These are phyloP conservation scores for Eilema depressum DNA, from an alignment of 2,888 invertebrate genomes.

Conservation along the genomic window DNA sequence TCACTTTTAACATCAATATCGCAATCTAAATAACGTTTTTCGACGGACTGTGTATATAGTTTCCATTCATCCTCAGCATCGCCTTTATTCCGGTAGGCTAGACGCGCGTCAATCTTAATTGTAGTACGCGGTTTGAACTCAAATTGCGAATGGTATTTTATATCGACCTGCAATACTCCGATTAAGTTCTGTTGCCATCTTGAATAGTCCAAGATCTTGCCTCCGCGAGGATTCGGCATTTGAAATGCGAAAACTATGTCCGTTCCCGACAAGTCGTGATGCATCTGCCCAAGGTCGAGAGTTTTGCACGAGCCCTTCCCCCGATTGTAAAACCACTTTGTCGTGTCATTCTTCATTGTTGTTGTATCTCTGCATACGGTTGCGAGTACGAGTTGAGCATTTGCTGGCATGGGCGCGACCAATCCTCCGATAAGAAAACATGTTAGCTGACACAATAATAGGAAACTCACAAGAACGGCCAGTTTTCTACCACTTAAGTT, in stretches of 20 bases:
- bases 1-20: slow-evolving; percentile 86
- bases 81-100: slow-evolving; percentile 94
- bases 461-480: slow-evolving; percentile 91
- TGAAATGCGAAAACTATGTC: slow-evolving; percentile 95
- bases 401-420: slow-evolving; percentile 95
- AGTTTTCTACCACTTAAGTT: slow-evolving; percentile 98
- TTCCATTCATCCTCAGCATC: slow-evolving; percentile 94
- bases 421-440: slow-evolving; percentile 97
- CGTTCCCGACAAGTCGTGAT: slow-evolving; percentile 87
- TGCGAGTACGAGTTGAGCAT: slow-evolving; percentile 92
- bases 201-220: slow-evolving; percentile 93
- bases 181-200: slow-evolving; percentile 99
- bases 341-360: slow-evolving; percentile 88
- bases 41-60: slow-evolving; percentile 93
- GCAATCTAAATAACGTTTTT: slow-evolving; percentile 95
- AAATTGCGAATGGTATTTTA: slow-evolving; percentile 90
- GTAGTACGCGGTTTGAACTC: slow-evolving; percentile 89
- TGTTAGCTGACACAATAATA: slow-evolving; percentile 93
- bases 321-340: slow-evolving; percentile 92
- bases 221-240: slow-evolving; percentile 95
- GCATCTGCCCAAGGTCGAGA: slow-evolving; percentile 71
- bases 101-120: slow-evolving; percentile 92
- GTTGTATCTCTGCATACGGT: slow-evolving; percentile 93
- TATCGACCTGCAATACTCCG: slow-evolving; percentile 95
- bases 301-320: slow-evolving; percentile 89